Base-by-base conservation (phyloP, 2,797 vertebrate genomes). In the Distichodus sexfasciatus region DNA sequence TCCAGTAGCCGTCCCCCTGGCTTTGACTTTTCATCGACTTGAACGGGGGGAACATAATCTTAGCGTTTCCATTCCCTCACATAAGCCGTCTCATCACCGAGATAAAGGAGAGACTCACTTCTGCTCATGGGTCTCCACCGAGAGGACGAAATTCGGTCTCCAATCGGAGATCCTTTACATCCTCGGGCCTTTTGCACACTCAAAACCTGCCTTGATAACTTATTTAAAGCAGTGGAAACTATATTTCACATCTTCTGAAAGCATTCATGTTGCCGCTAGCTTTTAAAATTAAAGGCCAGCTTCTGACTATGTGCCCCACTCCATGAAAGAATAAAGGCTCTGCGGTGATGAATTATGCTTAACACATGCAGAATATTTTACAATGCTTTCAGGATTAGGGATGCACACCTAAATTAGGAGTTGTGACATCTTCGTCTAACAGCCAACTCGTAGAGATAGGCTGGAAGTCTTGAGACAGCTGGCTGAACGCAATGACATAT, bases 281-380 rank as follows among this genome's bases (percentile, higher is more conserved):
- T 63, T 43, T n/a, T 29, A 40, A 35, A 71, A 38, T 14, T 29
- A 44, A 41, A 26, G 0, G 0, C 14, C 15, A 47, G 19, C 55
- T n/a, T 63, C 21, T 17, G 26, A 53, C 17, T 5, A 21, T 29
- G 7, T 59, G n/a, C 4, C 19, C n/a, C 24, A 0, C 28, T 44
- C n/a, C 28, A 57, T 33, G 24, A 63, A 64, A 19, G 10, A 9
- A n/a, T n/a, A 55, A 33, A 53, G 36, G 51, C 17, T 36, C 35
- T 24, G 17, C 33, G 19, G 41, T 57, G 69, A 57, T 57, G 31
- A 70, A 66, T 66, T 53, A 36, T 26, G n/a, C 40, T 24, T 14
- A 46, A 67, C 17, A 43, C 38, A 44, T 21, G 26, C 12, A 53
- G 46, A n/a, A n/a, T 35, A 1, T 12, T 41, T 63, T 51, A 63